A percentile compares a stretch with the other conserved stretches of the same genome.
Evolutionary conservation across 1,140 invertebrate genomes (phyloP).

Genomic region (Drosophila obscura): DNA sequence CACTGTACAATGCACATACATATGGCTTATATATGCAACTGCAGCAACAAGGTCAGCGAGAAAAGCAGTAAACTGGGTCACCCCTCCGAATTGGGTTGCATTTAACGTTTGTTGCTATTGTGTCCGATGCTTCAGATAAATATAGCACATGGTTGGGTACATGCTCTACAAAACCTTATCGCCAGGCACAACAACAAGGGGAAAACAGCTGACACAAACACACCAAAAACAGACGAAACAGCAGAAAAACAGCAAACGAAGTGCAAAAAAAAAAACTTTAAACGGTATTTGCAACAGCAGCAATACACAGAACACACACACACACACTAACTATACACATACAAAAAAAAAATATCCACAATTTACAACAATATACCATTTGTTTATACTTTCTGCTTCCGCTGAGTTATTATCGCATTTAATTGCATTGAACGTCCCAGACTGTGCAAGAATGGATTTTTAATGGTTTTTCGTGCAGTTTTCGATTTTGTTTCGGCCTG

Average conservation of each 20-base stretch:
- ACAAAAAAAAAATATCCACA: neutral
- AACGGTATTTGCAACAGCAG: slow-evolving; percentile 29
- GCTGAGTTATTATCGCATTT: slow-evolving; percentile 12
- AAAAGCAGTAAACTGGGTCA: slow-evolving; percentile 62
- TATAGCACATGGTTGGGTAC: slow-evolving; percentile 24
- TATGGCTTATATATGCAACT: slow-evolving; percentile 14
- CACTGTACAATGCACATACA: too few species aligned
- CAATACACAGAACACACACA: slow-evolving; percentile 15
- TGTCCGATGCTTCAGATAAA: slow-evolving; percentile 30
- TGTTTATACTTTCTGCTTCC: slow-evolving; percentile 63
- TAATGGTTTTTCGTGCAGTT: neutral
- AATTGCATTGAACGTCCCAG: slow-evolving; percentile 19
- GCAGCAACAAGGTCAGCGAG: slow-evolving; percentile 65
- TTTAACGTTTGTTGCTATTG: slow-evolving; percentile 11
- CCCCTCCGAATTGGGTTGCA: slow-evolving; percentile 62
- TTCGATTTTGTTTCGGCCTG: slow-evolving; percentile 30
- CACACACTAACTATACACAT: neutral
- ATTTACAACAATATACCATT: slow-evolving; percentile 55
- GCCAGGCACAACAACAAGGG: slow-evolving; percentile 11
- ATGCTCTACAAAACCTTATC: neutral
- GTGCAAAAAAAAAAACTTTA: slow-evolving; percentile 17
- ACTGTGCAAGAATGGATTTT: slow-evolving; percentile 41
- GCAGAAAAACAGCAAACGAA: slow-evolving; percentile 30
- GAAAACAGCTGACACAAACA: slow-evolving; percentile 65
- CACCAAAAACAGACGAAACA: slow-evolving; percentile 32